These are phyloP conservation scores for Tetranychus urticae DNA, from an alignment of 1,140 invertebrate genomes.

Conservation along the genomic window DNA sequence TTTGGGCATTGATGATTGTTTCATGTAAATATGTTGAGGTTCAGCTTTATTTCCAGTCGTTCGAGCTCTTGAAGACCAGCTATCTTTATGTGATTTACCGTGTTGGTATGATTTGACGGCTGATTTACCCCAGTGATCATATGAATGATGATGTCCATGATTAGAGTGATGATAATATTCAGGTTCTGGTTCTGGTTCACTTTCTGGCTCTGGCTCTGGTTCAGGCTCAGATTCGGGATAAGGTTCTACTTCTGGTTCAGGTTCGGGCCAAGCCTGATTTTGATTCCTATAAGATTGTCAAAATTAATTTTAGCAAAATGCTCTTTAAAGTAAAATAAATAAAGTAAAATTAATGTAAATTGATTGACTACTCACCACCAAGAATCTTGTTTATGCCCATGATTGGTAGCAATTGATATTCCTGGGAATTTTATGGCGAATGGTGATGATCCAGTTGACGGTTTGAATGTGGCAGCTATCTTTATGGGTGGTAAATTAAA, in stretches of 20 bases:
- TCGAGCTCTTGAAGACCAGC: no score
- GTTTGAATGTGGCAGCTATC: background rate
- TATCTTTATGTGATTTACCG: no score
- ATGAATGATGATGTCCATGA: background rate
- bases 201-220: background rate
- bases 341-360: background rate
- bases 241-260: no score
- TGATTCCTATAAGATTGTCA: no score
- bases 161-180: background rate
- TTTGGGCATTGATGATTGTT: no score
- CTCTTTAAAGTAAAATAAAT: background rate
- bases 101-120: no score
- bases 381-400: background rate
- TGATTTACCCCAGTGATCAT: background rate
- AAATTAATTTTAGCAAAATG: no score
- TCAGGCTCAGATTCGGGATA: background rate
- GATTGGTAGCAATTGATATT: background rate
- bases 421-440: background rate
- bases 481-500: background rate
- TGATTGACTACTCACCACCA: background rate
- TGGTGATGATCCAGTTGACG: background rate
- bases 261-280: no score
- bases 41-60: no score
- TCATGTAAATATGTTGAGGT: no score
- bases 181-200: background rate